phyloP scores from a whole-genome alignment of 1,140 invertebrate genomes.

The Piezodorus guildinii region DNA sequence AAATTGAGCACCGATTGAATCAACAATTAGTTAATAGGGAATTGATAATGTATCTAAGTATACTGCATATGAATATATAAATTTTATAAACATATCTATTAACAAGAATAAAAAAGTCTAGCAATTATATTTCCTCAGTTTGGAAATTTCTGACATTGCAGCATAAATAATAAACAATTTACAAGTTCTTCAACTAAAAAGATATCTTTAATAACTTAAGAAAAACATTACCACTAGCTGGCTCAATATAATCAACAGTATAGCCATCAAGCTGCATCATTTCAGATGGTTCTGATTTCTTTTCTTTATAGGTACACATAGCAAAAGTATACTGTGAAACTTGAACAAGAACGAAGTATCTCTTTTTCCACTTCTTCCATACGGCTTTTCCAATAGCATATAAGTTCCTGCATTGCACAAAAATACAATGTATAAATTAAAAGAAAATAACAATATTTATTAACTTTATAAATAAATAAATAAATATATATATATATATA shows the following conservation, averaged over 20 bases:
- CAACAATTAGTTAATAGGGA: too few relatives aligned
- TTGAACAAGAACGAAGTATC: conserved; percentile 97
- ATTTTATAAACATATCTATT: too few relatives aligned
- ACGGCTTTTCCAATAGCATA: conserved; percentile 93
- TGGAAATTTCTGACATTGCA: too few relatives aligned
- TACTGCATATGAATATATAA: too few relatives aligned
- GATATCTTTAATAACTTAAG: neutral
- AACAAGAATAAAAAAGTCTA: too few relatives aligned
- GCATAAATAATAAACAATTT: too few relatives aligned
- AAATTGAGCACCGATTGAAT: too few relatives aligned
- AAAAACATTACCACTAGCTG: conserved; percentile 57
- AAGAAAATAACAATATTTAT: too few relatives aligned
- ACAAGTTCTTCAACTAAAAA: neutral
- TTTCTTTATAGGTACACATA: conserved; percentile 98
- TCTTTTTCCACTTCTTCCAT: conserved; percentile 99
- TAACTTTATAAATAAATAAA: too few relatives aligned
- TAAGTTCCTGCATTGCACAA: conserved; percentile 55
- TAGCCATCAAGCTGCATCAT: conserved; percentile 99
- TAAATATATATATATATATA: too few relatives aligned
- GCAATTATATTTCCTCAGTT: too few relatives aligned
- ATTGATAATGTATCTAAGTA: too few relatives aligned
- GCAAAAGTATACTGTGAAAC: conserved; percentile 99
- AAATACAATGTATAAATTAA: conserved; percentile 23
- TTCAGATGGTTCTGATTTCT: conserved; percentile 97
- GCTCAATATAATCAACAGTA: conserved; percentile 97